Conservation (phyloP, 2,888 invertebrate genomes). For the Galerucella pusilla region DNA sequence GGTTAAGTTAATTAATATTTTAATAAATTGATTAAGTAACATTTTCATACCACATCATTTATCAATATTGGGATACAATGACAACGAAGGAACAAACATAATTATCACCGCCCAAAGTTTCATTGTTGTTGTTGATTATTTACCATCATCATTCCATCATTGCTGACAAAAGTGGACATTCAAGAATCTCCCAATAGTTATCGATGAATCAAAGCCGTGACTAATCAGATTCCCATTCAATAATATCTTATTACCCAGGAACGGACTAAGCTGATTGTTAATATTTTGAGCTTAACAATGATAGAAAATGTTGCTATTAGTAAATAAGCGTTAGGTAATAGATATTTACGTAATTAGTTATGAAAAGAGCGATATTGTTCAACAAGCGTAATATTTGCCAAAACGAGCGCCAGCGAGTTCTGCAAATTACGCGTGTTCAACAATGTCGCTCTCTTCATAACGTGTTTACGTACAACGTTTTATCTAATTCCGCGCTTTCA, state of each 20-base stretch:
- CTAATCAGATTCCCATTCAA: constrained; percentile 29
- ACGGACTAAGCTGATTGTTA: neutral
- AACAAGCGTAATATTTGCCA: too few species aligned
- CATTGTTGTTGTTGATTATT: constrained; percentile 8
- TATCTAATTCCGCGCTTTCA: too few species aligned
- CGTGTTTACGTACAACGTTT: too few species aligned
- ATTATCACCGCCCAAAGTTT: neutral
- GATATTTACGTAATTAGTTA: too few species aligned
- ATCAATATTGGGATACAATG: constrained; percentile 9
- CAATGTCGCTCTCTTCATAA: too few species aligned
- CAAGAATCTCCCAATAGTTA: constrained; percentile 4
- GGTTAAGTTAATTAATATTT: neutral
- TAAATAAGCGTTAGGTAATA: too few species aligned
- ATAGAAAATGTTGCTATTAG: too few species aligned
- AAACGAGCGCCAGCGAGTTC: too few species aligned
- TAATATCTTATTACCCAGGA: neutral
- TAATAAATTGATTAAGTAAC: neutral
- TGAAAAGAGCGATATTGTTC: too few species aligned
- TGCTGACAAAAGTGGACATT: neutral
- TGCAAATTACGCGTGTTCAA: too few species aligned
- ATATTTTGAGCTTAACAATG: too few species aligned
- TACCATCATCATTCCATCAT: constrained; percentile 1
- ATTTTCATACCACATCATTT: neutral
- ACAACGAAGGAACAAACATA: neutral
- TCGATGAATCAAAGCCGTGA: constrained; percentile 25